Evolutionary conservation across 37 sponge, comb jelly and placozoan species (phyloP).

Genomic region (Beroe forskalii): DNA sequence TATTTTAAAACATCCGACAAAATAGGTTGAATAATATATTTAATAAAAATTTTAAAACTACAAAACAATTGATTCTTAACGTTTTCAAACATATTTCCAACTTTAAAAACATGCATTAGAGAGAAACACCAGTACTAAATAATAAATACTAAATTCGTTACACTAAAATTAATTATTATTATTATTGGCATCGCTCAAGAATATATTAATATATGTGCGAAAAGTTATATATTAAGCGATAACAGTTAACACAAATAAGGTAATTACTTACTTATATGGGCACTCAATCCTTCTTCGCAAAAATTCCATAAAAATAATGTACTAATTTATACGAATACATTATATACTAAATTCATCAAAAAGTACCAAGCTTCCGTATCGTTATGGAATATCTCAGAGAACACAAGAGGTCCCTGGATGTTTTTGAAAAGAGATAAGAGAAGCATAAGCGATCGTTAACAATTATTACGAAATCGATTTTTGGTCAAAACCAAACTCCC

Average conservation of each 20-base stretch:
- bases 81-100: conserved; percentile 58
- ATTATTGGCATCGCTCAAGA: conserved; percentile 47
- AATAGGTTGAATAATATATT: conserved; percentile 56
- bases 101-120: conserved; percentile 65
- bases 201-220: not conserved
- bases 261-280: conserved; percentile 2
- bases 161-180: conserved; percentile 57
- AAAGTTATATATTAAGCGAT: conserved; percentile 47
- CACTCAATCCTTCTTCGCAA: not conserved
- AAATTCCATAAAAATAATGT: conserved; percentile 34
- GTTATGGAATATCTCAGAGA: no score
- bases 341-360: no score
- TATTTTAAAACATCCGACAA: conserved; percentile 63
- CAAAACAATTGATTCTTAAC: conserved; percentile 62
- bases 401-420: no score
- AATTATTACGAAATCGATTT: no score
- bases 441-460: no score
- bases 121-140: conserved; percentile 62
- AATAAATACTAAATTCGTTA: conserved; percentile 64
- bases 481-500: no score
- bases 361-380: no score
- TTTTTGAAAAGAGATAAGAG: no score
- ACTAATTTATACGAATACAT: conserved; percentile 17
- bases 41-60: conserved; percentile 67
- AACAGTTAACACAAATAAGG: conserved; percentile 56